Percentiles rank a stretch among this genome's conserved stretches.
These are phyloP conservation scores for Lochmaea capreae DNA, from an alignment of 2,888 invertebrate species.

Conservation along the genomic window DNA sequence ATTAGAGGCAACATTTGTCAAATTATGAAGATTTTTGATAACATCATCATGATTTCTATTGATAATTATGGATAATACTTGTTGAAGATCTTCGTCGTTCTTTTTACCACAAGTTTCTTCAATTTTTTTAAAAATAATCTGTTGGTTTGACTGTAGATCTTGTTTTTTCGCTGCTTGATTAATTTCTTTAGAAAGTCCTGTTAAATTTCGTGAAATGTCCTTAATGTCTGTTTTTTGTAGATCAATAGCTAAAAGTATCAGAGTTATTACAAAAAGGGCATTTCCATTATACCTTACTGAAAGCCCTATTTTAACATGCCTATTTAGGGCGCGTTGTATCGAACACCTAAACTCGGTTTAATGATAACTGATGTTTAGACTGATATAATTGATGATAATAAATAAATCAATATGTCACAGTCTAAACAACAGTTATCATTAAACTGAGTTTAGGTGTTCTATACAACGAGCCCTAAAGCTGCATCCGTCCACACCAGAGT, in stretches of 20 bases:
- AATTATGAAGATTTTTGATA: constrained; percentile 6
- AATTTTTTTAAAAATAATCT: not conserved
- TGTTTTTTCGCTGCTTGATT: not conserved
- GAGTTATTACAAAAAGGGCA: not conserved
- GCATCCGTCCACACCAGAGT: too few relatives aligned
- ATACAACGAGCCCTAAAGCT: too few relatives aligned
- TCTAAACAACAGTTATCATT: too few relatives aligned
- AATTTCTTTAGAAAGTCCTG: not conserved
- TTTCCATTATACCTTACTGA: too few relatives aligned
- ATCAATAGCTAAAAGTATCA: not conserved
- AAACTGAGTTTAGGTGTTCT: too few relatives aligned
- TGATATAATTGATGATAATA: too few relatives aligned
- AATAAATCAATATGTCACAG: too few relatives aligned
- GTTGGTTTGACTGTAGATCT: not conserved
- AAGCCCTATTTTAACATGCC: too few relatives aligned
- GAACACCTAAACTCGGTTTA: too few relatives aligned
- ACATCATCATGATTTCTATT: constrained; percentile 17
- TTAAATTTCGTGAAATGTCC: constrained; percentile 2
- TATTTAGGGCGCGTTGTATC: too few relatives aligned
- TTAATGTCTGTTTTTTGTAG: not conserved
- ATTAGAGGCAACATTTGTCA: constrained; percentile 3
- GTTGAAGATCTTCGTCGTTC: not conserved
- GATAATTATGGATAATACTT: constrained; percentile 6
- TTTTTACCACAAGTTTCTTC: constrained; percentile 3
- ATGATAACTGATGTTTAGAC: too few relatives aligned